These are phyloP conservation scores for Drosophila paulistorum DNA, from an alignment of 1,140 invertebrate genomes.

Conservation along the genomic window DNA sequence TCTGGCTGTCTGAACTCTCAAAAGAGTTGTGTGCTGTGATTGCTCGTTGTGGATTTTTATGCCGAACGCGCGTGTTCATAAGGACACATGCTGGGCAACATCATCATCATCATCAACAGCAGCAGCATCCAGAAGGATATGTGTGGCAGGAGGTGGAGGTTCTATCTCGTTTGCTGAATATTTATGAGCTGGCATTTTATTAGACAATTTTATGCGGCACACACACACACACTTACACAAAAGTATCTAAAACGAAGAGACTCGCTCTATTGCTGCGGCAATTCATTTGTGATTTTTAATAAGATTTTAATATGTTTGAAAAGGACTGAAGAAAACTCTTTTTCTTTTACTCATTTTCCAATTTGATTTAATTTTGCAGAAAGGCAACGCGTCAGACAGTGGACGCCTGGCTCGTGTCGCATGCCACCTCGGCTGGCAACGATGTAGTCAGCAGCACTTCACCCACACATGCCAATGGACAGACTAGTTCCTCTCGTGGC, in stretches of 20 bases:
- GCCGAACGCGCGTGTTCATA: slow-evolving; percentile 59
- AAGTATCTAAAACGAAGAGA: background rate
- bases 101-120: background rate
- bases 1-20: background rate
- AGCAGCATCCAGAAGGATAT: background rate
- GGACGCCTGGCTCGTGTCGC: slow-evolving; percentile 95
- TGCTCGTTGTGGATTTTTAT: slow-evolving; percentile 60
- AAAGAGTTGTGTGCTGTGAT: slow-evolving; percentile 63
- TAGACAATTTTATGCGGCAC: slow-evolving; percentile 65
- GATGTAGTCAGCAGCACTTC: slow-evolving; percentile 85
- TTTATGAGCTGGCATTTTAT: slow-evolving; percentile 77
- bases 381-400: slow-evolving; percentile 96
- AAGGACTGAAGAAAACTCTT: background rate
- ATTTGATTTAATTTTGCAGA: slow-evolving; percentile 83
- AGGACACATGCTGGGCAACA: slow-evolving; percentile 49
- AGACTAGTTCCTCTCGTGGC: slow-evolving; percentile 84
- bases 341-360: too few relatives aligned
- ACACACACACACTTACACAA: slow-evolving; percentile 30
- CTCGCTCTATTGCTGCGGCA: slow-evolving; percentile 20
- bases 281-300: slow-evolving; percentile 64
- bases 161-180: slow-evolving; percentile 61
- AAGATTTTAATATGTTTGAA: slow-evolving; percentile 58
- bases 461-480: slow-evolving; percentile 85
- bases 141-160: background rate
- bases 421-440: slow-evolving; percentile 88